Evolutionary conservation across 2,113 vertebrate species (phyloP).

Genomic region (Romanogobio albipinnatus): DNA sequence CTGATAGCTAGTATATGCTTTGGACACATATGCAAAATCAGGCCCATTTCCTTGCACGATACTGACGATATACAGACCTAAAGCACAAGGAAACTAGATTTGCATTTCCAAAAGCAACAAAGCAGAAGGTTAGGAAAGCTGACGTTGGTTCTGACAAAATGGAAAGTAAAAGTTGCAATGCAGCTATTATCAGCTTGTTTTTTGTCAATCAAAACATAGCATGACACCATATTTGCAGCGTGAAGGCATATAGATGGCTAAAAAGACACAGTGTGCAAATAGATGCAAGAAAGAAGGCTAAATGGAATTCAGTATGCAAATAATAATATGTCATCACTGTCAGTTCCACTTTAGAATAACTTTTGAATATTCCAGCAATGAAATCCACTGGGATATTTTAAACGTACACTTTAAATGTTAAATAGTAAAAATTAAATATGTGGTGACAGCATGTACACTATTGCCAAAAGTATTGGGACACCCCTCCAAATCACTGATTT

Average conservation of each 20-base stretch:
- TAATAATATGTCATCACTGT: neutral
- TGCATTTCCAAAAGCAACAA: neutral
- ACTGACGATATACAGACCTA: neutral
- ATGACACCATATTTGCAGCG: neutral
- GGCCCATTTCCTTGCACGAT: neutral
- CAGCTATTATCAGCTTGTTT: neutral
- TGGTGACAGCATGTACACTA: neutral
- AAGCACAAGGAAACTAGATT: neutral
- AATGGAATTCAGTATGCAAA: neutral
- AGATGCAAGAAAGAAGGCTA: neutral
- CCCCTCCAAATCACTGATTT: too few relatives aligned
- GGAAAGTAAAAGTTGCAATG: conserved; percentile 7
- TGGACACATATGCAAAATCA: neutral
- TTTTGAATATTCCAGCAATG: neutral
- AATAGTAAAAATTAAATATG: too few relatives aligned
- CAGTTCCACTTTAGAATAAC: neutral
- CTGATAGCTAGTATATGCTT: neutral
- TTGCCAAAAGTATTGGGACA: too few relatives aligned
- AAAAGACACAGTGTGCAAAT: neutral
- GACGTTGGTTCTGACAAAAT: neutral
- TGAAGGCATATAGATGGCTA: neutral
- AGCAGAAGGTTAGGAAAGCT: neutral
- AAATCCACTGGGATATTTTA: neutral
- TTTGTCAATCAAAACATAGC: neutral
- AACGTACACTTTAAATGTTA: too few relatives aligned